Base-by-base conservation (phyloP, 2,888 invertebrate genomes). In the Ectropis crepuscularia region DNA sequence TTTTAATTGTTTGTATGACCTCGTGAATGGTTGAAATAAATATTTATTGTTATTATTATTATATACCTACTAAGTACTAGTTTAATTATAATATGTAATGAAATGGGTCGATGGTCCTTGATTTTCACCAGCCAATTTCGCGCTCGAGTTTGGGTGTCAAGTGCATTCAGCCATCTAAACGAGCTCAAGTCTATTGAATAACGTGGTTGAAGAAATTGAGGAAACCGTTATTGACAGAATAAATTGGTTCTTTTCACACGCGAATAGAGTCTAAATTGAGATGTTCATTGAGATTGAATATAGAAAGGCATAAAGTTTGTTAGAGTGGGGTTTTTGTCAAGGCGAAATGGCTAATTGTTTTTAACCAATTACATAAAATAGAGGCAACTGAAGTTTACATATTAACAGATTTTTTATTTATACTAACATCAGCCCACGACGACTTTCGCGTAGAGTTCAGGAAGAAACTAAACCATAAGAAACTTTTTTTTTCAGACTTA, bases 161-260 rank as follows among this genome's bases (percentile, higher is more conserved):
- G 45, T n/a, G 45, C 47, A 47, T 7, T 39, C 39, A 10, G 28
- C 37, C 8, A 6, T 11, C 11, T 41, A 8, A 28, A 28, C 16
- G 16, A 28, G 2, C 38, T 49, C 42, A 58, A 36, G 45, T 49
- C 38, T 43, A 48, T 53, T 62, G 42, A 39, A 53, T 38, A 47
- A 11, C 36, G 11, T 58, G 59, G 63, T 58, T 60, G 57, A 48
- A 39, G 42, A 36, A 48, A 63, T 63, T 37, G 50, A 43, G 38
- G 51, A 53, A 73, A 72, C 41, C 68, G 68, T 72, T 70, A 28
- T 68, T 63, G 43, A 45, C 51, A 41, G 39, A 51, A 67, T 46
- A 68, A 71, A 74, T 71, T 67, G 73, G 54, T 54, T 71, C 67
- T 64, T 61, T 66, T 54, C 55, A n/a, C 43, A 43, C 16, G 50